Conservation (phyloP, 2,888 invertebrate genomes). For the Protophormia terraenovae region DNA sequence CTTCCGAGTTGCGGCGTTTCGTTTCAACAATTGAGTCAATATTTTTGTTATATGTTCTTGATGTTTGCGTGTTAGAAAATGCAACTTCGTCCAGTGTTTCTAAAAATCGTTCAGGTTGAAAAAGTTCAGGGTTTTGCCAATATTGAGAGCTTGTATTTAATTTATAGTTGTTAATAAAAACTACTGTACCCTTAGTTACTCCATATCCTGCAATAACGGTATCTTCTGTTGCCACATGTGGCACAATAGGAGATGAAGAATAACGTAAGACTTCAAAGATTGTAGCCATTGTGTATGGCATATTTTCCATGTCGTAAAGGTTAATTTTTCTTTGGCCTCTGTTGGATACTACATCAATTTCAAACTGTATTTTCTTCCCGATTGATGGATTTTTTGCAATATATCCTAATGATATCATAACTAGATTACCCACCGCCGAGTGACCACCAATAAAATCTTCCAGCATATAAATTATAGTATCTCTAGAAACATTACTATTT, state of each 20-base stretch:
- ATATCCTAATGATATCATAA: slow-evolving; percentile 89
- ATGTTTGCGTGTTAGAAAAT: background rate
- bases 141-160: slow-evolving; percentile 88
- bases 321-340: slow-evolving; percentile 82
- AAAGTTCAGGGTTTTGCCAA: slow-evolving; percentile 88
- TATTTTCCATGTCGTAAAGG: slow-evolving; percentile 85
- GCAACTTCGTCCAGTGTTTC: slow-evolving; percentile 67
- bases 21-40: background rate
- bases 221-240: slow-evolving; percentile 91
- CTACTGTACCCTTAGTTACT: slow-evolving; percentile 89
- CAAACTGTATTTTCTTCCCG: slow-evolving; percentile 85
- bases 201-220: slow-evolving; percentile 87
- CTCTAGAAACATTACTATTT: slow-evolving; percentile 85
- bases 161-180: slow-evolving; percentile 92
- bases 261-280: slow-evolving; percentile 90
- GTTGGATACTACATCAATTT: slow-evolving; percentile 85
- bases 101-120: slow-evolving; percentile 89
- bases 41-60: background rate
- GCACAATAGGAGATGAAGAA: slow-evolving; percentile 93
- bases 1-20: slow-evolving; percentile 80
- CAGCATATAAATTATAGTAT: slow-evolving; percentile 90
- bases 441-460: slow-evolving; percentile 95
- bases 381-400: slow-evolving; percentile 86
- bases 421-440: slow-evolving; percentile 92
- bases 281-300: slow-evolving; percentile 92